phyloP scores from a whole-genome alignment of 1,140 invertebrate genomes.

The Pomacea maculata region DNA sequence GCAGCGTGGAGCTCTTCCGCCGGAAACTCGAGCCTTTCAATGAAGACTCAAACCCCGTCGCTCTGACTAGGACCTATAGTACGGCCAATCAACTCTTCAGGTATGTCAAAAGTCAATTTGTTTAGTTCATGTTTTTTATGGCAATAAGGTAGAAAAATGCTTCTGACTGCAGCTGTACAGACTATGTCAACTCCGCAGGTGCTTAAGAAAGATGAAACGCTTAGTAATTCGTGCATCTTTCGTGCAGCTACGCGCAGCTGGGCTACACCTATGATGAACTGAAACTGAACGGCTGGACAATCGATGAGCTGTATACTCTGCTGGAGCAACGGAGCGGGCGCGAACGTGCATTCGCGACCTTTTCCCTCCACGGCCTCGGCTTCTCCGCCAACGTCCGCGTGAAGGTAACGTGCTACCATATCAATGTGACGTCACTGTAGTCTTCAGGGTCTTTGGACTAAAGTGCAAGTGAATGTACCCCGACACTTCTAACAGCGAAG shows the following conservation, averaged over 20 bases:
- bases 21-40: conserved; percentile 18
- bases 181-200: too few relatives aligned
- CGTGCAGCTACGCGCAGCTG: conserved; percentile 9
- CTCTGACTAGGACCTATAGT: conserved; percentile 18
- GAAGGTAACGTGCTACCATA: background rate
- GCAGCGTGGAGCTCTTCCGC: conserved; percentile 24
- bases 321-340: conserved; percentile 14
- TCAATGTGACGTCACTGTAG: too few relatives aligned
- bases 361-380: conserved; percentile 25
- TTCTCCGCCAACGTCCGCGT: conserved; percentile 30
- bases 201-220: too few relatives aligned
- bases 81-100: conserved; percentile 21
- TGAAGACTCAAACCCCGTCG: conserved; percentile 22
- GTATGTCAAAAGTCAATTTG: background rate
- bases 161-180: too few relatives aligned
- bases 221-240: too few relatives aligned
- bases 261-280: conserved; percentile 29
- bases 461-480: too few relatives aligned
- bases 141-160: too few relatives aligned
- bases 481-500: too few relatives aligned
- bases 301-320: conserved; percentile 18
- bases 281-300: conserved; percentile 22
- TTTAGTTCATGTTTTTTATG: too few relatives aligned
- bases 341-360: conserved; percentile 25
- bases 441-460: too few relatives aligned